Evolutionary conservation across 2,113 vertebrate genomes (phyloP).

Genomic region (Epinephelus moara): DNA sequence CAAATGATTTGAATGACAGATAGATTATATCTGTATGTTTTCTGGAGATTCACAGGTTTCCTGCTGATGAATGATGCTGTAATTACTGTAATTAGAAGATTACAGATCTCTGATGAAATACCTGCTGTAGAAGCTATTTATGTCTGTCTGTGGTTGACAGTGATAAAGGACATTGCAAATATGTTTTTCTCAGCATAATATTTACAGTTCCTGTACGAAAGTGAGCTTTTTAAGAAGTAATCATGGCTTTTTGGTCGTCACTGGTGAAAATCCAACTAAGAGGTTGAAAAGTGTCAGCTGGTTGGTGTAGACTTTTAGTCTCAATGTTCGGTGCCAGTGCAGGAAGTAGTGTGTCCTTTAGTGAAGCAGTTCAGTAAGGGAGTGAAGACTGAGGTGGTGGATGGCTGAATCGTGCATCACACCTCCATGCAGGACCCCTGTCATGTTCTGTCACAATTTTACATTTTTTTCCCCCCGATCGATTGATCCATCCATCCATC

Average conservation of each 20-base stretch:
- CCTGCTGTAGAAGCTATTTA: not conserved
- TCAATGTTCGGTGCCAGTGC: no score
- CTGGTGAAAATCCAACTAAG: not conserved
- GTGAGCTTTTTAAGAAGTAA: not conserved
- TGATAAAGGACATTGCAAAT: not conserved
- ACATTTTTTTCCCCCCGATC: no score
- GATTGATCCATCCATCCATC: no score
- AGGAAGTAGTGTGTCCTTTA: no score
- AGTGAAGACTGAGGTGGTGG: no score
- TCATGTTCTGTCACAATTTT: no score
- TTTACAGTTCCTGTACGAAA: not conserved
- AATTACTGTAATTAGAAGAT: conserved; percentile 14
- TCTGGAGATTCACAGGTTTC: not conserved
- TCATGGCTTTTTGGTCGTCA: not conserved
- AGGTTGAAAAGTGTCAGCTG: no score
- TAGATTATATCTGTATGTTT: not conserved
- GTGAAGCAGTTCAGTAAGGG: no score
- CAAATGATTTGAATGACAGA: not conserved
- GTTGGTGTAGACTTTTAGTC: no score
- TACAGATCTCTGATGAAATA: not conserved
- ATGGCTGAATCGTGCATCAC: no score
- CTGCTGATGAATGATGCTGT: not conserved
- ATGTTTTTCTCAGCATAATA: not conserved
- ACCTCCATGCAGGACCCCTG: no score
- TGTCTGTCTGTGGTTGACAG: not conserved